Evolutionary conservation across 2,888 invertebrate species (phyloP).

Genomic region (Griposia aprilina): DNA sequence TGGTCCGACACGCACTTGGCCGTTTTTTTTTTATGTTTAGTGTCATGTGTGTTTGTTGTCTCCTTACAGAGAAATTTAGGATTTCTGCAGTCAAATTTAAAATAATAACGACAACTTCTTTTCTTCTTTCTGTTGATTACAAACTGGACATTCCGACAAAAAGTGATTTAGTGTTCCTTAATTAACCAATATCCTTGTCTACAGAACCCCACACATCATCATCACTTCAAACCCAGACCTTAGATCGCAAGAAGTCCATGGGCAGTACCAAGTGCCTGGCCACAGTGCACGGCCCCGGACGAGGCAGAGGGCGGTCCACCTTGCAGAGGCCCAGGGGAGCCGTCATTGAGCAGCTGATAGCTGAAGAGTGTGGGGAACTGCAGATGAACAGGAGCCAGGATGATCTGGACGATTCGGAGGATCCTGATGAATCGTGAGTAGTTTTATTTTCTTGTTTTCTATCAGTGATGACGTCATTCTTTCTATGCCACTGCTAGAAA

Average conservation of each 20-base stretch:
- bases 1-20: too few relatives aligned
- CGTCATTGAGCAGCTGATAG: constrained; percentile 86
- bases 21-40: too few relatives aligned
- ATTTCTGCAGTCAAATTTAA: too few relatives aligned
- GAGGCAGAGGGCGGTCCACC: constrained; percentile 78
- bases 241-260: constrained; percentile 82
- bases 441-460: neutral
- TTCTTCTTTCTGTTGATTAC: too few relatives aligned
- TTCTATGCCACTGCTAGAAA: too few relatives aligned
- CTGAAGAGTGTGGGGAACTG: constrained; percentile 86
- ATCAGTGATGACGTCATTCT: neutral
- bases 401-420: constrained; percentile 91
- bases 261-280: constrained; percentile 83
- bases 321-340: constrained; percentile 84
- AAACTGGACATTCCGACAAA: neutral
- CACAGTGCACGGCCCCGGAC: constrained; percentile 83
- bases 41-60: too few relatives aligned
- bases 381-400: constrained; percentile 87
- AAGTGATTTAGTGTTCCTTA: neutral
- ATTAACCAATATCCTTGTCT: constrained; percentile 20
- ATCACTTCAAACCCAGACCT: constrained; percentile 87
- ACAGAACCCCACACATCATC: constrained; percentile 88
- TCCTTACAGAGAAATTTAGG: too few relatives aligned
- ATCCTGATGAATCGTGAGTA: constrained; percentile 89
- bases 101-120: neutral